phyloP scores from a whole-genome alignment of 1,140 invertebrate genomes.

The Papilio helenus region DNA sequence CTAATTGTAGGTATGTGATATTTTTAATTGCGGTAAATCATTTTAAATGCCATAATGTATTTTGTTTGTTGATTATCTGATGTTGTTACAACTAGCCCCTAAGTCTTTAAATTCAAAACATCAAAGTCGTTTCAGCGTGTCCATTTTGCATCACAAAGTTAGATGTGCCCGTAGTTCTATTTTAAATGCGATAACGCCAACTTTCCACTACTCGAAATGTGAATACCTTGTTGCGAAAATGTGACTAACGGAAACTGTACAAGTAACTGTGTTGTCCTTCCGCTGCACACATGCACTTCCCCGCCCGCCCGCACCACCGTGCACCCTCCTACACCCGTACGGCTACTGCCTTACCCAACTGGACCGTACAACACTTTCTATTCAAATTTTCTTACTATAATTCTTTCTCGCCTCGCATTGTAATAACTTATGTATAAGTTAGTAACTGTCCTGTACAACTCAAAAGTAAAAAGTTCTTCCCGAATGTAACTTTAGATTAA shows the following conservation, averaged over 20 bases:
- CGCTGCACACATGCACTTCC: constrained; percentile 62
- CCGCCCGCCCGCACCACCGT: constrained; percentile 40
- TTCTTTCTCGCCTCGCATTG: constrained; percentile 41
- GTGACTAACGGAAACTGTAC: constrained; percentile 81
- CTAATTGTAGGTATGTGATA: neutral
- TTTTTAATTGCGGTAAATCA: neutral
- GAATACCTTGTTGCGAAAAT: constrained; percentile 82
- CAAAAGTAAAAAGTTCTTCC: constrained; percentile 12
- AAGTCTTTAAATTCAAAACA: constrained; percentile 38
- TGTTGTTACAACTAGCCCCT: neutral
- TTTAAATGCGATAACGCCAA: constrained; percentile 82
- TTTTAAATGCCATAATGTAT: neutral
- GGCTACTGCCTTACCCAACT: constrained; percentile 21
- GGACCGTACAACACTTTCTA: constrained; percentile 59
- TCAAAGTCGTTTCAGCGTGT: constrained; percentile 57
- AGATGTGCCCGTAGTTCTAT: constrained; percentile 78
- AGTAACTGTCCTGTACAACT: constrained; percentile 24
- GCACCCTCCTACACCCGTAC: constrained; percentile 36
- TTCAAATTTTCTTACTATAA: constrained; percentile 64
- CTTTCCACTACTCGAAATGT: constrained; percentile 81
- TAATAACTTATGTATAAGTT: constrained; percentile 47
- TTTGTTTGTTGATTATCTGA: neutral
- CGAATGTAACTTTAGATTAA: constrained; percentile 32
- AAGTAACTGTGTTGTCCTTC: constrained; percentile 77
- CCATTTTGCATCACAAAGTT: constrained; percentile 81